Percentiles rank a stretch among this genome's conserved stretches.
Conservation (phyloP, 2,797 vertebrate genomes). For the Myotis daubentonii region DNA sequence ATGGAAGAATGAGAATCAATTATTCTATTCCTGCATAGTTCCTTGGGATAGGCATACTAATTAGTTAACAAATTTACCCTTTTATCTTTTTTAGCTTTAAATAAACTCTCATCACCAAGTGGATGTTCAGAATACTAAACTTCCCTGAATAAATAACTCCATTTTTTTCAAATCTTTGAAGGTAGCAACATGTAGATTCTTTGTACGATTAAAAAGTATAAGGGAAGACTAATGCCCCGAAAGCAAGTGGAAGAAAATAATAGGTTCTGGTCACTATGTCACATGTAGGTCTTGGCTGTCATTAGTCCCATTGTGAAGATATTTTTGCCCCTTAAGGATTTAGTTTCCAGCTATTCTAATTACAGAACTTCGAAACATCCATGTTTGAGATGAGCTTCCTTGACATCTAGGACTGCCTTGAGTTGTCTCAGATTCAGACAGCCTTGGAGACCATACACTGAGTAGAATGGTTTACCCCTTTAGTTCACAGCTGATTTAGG, state of each 20-base stretch:
- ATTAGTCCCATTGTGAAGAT: neutral
- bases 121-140: neutral
- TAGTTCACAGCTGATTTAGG: neutral
- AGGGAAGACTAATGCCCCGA: neutral
- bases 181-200: neutral
- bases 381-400: neutral
- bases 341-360: conserved; percentile 29
- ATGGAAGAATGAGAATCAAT: neutral
- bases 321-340: neutral
- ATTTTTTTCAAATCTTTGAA: neutral
- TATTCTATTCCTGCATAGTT: neutral
- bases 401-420: neutral
- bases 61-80: conserved; percentile 35
- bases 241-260: neutral
- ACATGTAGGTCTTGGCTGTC: neutral
- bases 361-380: neutral
- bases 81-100: conserved; percentile 15
- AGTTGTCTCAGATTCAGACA: neutral
- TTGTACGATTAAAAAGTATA: neutral
- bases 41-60: neutral
- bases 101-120: conserved; percentile 25
- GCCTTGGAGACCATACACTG: neutral
- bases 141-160: neutral
- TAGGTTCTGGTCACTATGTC: neutral
- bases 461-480: neutral